Evolutionary conservation across 2,113 vertebrate genomes (phyloP).

Genomic region (Perca schrenkii): DNA sequence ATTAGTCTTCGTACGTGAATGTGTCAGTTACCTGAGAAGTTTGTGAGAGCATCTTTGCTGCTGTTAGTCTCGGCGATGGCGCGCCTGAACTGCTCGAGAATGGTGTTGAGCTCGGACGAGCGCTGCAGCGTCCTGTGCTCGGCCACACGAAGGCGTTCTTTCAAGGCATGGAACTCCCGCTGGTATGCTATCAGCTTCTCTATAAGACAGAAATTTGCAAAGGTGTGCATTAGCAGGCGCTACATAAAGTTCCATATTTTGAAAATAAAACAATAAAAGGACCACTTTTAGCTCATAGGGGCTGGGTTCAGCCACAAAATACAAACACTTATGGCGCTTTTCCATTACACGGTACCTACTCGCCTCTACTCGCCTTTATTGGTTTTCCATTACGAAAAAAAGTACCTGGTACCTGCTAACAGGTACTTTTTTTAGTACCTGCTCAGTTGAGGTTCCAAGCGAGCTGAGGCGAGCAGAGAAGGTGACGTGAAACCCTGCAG

Average conservation of each 20-base stretch:
- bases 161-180: conserved; percentile 95
- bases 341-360: too few species aligned
- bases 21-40: conserved; percentile 89
- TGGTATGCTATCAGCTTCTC: conserved; percentile 97
- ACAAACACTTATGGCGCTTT: too few species aligned
- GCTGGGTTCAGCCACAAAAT: neutral
- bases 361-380: too few species aligned
- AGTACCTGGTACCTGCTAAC: too few species aligned
- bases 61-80: conserved; percentile 94
- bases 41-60: conserved; percentile 90
- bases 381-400: too few species aligned
- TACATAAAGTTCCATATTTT: too few species aligned
- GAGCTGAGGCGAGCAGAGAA: too few species aligned
- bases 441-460: too few species aligned
- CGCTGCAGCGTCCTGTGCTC: conserved; percentile 96
- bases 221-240: neutral
- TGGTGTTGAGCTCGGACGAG: conserved; percentile 93
- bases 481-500: too few species aligned
- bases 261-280: neutral
- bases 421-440: too few species aligned
- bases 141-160: conserved; percentile 95
- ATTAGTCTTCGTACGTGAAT: neutral
- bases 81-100: conserved; percentile 93
- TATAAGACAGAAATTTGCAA: conserved; percentile 51
- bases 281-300: neutral